Evolutionary conservation across 2,113 vertebrate genomes (phyloP), one percentile per base, ranked within the genome.

Genomic region (Ctenodactylus gundi): DNA sequence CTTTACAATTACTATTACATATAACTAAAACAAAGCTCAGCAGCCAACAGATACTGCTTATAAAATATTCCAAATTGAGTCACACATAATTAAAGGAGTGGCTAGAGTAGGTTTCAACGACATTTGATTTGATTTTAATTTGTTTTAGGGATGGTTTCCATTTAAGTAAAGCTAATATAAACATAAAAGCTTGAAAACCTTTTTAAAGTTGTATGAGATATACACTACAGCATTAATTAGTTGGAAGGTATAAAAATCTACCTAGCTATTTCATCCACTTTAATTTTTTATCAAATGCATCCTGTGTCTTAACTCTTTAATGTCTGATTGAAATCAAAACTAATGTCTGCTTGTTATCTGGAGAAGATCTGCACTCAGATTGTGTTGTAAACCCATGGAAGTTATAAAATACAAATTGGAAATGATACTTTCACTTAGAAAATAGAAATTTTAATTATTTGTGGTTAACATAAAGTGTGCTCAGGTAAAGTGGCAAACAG

Each of bases 81-180:
- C 72, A 27, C 60, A 1, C 58, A 1, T 91, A 85, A 82, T 58
- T 91, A 60, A 7, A 72, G 8, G 67, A 84, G 11, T 5, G 46
- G 4, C 25, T 93, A 44, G 18, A 83, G 13, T 15, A 89, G 34
- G 15, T 75, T 85, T 80, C 76, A 29, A 82, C 41, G 27, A 41
- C 2, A 55, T 53, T 62, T 78, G 20, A 93, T 68, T 49, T 87
- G 6, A 36, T 78, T 83, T 86, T 91, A 91, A 86, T 76, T 94
- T n/a, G 23, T 88, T 58, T 70, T 70, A 78, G 20, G 9, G 15
- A 64, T 88, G n/a, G 95, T 82, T 76, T 84, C 3, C 14, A 78
- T 55, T 90, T 77, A 89, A 82, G 36, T 14, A n/a, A 75, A 64
- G 23, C 20, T 87, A 83, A 86, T 49, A 85, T 81, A 86, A 94